A percentile compares a stretch with the other conserved stretches of the same genome.
Conservation (phyloP, 2,888 invertebrate species). For the Brachynemurus nebulosus region DNA sequence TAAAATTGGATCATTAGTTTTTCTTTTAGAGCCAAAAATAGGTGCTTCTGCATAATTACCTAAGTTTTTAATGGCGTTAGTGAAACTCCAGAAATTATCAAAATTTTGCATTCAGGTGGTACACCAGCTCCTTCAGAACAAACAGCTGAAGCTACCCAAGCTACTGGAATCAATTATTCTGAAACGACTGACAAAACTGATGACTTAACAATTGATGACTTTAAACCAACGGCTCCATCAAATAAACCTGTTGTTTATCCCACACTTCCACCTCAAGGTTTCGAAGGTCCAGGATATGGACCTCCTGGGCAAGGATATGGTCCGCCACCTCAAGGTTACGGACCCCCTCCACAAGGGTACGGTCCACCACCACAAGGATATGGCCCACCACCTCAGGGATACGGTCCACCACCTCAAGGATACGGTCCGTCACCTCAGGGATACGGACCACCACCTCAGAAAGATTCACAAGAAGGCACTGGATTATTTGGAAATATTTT, state of each 20-base stretch:
- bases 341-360: conserved; percentile 18
- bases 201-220: conserved; percentile 17
- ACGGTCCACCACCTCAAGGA: conserved; percentile 16
- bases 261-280: conserved; percentile 8
- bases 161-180: conserved; percentile 10
- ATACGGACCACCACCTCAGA: conserved; percentile 13
- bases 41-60: too few relatives aligned
- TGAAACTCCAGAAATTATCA: neutral
- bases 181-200: conserved; percentile 12
- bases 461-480: conserved; percentile 19
- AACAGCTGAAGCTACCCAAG: conserved; percentile 19
- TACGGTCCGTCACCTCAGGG: conserved; percentile 20
- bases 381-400: conserved; percentile 18
- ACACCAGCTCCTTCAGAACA: conserved; percentile 22
- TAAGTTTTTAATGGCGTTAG: too few relatives aligned
- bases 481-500: conserved; percentile 27
- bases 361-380: conserved; percentile 15
- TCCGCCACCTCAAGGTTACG: conserved; percentile 18
- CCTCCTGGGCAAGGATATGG: conserved; percentile 13
- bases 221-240: conserved; percentile 14
- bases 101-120: conserved; percentile 16
- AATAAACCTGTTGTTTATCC: conserved; percentile 14
- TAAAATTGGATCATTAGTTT: too few relatives aligned
- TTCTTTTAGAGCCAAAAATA: too few relatives aligned
- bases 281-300: conserved; percentile 13